These are phyloP conservation scores for Clostera curtula DNA, from an alignment of 2,888 invertebrate genomes.

Conservation along the genomic window DNA sequence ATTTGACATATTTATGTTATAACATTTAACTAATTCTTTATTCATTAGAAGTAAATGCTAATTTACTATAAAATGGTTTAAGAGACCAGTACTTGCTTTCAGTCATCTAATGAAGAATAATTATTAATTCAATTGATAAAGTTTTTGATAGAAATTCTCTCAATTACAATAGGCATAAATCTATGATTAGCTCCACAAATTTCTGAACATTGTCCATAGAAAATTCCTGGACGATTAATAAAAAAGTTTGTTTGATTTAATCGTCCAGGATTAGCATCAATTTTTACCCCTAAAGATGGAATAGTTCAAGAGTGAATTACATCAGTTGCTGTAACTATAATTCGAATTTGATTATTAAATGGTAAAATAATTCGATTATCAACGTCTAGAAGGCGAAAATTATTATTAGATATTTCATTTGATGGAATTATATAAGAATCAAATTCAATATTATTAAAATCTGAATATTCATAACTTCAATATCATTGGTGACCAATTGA, in stretches of 20 bases:
- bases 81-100: slow-evolving; percentile 82
- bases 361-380: slow-evolving; percentile 77
- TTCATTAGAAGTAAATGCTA: slow-evolving; percentile 78
- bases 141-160: slow-evolving; percentile 69
- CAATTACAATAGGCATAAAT: slow-evolving; percentile 84
- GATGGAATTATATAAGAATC: slow-evolving; percentile 75
- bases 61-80: slow-evolving; percentile 79
- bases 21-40: slow-evolving; percentile 72
- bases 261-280: slow-evolving; percentile 79
- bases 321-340: slow-evolving; percentile 77
- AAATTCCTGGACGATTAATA: slow-evolving; percentile 78
- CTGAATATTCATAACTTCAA: slow-evolving; percentile 80
- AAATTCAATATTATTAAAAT: slow-evolving; percentile 76
- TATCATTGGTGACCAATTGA: slow-evolving; percentile 80
- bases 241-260: slow-evolving; percentile 78
- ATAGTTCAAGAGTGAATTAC: slow-evolving; percentile 81
- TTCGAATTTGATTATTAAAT: slow-evolving; percentile 77
- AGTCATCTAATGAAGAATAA: slow-evolving; percentile 77
- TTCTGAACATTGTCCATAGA: slow-evolving; percentile 86
- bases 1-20: slow-evolving; percentile 78
- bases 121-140: slow-evolving; percentile 77
- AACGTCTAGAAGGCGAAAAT: slow-evolving; percentile 77
- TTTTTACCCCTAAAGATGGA: slow-evolving; percentile 77
- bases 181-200: slow-evolving; percentile 88
- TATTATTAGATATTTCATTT: slow-evolving; percentile 43